Evolutionary conservation across 2,113 vertebrate species (phyloP).

Genomic region (Chloebia gouldiae): DNA sequence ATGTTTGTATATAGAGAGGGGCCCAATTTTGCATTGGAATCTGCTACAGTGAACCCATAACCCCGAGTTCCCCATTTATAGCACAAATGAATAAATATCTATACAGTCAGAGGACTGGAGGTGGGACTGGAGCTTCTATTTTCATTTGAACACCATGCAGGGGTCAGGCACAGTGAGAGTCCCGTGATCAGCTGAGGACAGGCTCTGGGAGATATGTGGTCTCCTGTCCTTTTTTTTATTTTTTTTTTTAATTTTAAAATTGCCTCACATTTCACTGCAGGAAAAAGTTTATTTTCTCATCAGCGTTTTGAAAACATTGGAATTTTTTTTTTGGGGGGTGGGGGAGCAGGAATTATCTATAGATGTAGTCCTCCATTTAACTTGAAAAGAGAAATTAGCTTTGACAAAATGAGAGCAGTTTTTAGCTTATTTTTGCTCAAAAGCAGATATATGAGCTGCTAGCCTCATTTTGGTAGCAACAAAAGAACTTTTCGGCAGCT

Average conservation of each 20-base stretch:
- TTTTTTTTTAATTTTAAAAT: neutral
- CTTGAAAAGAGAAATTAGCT: conserved; percentile 57
- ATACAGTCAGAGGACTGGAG: conserved; percentile 33
- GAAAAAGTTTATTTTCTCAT: conserved; percentile 3
- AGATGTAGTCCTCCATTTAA: conserved; percentile 32
- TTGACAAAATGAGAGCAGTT: conserved; percentile 32
- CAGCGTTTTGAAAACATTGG: neutral
- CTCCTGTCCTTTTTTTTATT: neutral
- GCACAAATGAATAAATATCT: conserved; percentile 53
- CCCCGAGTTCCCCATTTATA: conserved; percentile 51
- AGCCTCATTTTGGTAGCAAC: conserved; percentile 43
- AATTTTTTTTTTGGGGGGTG: rapidly evolving
- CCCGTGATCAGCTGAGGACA: conserved; percentile 46
- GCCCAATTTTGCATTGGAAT: conserved; percentile 48
- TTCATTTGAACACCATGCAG: conserved; percentile 11
- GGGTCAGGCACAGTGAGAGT: conserved; percentile 32
- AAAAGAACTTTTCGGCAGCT: conserved; percentile 51
- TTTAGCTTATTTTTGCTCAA: conserved; percentile 52
- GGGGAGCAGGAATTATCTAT: neutral
- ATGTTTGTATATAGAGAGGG: conserved; percentile 60
- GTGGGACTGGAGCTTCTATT: conserved; percentile 56
- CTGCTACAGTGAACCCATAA: conserved; percentile 51
- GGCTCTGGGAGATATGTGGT: neutral
- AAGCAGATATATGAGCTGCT: conserved; percentile 36
- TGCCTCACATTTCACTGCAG: neutral